Evolutionary conservation across 2,113 vertebrate genomes (phyloP).

Genomic region (Tylochromis polylepis): DNA sequence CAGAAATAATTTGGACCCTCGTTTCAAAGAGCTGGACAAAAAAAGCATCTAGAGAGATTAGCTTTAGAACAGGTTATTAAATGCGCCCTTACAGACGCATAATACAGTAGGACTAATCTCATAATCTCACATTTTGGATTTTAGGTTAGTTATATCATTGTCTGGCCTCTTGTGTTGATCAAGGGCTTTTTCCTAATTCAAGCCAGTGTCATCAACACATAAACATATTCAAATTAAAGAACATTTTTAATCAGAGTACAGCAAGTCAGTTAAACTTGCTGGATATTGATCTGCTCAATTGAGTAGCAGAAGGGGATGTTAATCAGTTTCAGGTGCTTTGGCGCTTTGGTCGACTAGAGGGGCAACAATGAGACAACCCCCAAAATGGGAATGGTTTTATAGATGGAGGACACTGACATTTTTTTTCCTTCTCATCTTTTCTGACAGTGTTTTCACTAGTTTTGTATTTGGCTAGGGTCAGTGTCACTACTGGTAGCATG

Average conservation of each 20-base stretch:
- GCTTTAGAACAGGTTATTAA: constrained; percentile 21
- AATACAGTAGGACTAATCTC: neutral
- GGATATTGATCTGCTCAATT: neutral
- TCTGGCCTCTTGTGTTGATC: neutral
- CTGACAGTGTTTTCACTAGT: neutral
- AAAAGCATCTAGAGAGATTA: constrained; percentile 21
- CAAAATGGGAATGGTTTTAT: neutral
- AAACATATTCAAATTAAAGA: neutral
- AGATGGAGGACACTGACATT: no score
- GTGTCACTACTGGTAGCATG: neutral
- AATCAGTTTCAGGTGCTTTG: neutral
- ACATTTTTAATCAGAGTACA: neutral
- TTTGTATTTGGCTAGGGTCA: neutral
- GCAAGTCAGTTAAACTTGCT: neutral
- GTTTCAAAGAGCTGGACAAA: constrained; percentile 37
- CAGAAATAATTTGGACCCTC: constrained; percentile 39
- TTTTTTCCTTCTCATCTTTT: neutral
- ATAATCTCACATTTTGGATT: constrained; percentile 5
- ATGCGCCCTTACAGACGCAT: neutral
- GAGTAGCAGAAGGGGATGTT: neutral
- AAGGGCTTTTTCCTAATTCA: neutral
- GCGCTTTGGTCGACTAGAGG: no score
- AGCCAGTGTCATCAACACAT: neutral
- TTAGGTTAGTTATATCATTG: neutral
- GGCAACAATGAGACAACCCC: neutral